These are phyloP conservation scores for Stegodyphus dumicola DNA, from an alignment of 1,140 invertebrate species.

Conservation along the genomic window DNA sequence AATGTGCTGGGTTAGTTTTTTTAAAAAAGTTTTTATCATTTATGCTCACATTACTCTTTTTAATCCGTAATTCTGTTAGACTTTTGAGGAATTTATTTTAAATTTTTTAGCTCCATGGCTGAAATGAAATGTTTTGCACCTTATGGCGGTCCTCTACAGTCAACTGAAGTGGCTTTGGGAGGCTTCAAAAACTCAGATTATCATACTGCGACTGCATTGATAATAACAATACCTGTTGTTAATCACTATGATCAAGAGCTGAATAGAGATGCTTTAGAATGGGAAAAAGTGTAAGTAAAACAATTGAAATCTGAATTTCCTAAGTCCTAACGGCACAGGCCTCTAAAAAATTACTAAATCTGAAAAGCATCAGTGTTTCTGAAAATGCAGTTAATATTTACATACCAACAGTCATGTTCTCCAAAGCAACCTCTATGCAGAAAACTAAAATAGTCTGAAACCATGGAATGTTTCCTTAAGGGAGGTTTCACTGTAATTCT, in stretches of 20 bases:
- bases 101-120: slow-evolving; percentile 22
- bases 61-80: neutral
- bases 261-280: slow-evolving; percentile 80
- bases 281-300: slow-evolving; percentile 81
- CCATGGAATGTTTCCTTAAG: too few relatives aligned
- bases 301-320: neutral
- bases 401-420: too few relatives aligned
- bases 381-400: too few relatives aligned
- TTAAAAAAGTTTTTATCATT: neutral
- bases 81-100: neutral
- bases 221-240: slow-evolving; percentile 91
- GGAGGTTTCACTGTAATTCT: too few relatives aligned
- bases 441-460: too few relatives aligned
- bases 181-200: slow-evolving; percentile 84
- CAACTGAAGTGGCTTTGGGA: slow-evolving; percentile 91
- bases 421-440: too few relatives aligned
- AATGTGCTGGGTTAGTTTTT: slow-evolving; percentile 68
- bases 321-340: too few relatives aligned
- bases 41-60: neutral
- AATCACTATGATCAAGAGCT: slow-evolving; percentile 83
- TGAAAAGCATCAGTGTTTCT: too few relatives aligned
- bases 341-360: too few relatives aligned
- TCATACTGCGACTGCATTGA: slow-evolving; percentile 85
- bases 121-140: slow-evolving; percentile 78
- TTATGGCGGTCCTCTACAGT: slow-evolving; percentile 88